phyloP scores from a whole-genome alignment of 2,888 invertebrate genomes.

The Drosophila melanosoma region DNA sequence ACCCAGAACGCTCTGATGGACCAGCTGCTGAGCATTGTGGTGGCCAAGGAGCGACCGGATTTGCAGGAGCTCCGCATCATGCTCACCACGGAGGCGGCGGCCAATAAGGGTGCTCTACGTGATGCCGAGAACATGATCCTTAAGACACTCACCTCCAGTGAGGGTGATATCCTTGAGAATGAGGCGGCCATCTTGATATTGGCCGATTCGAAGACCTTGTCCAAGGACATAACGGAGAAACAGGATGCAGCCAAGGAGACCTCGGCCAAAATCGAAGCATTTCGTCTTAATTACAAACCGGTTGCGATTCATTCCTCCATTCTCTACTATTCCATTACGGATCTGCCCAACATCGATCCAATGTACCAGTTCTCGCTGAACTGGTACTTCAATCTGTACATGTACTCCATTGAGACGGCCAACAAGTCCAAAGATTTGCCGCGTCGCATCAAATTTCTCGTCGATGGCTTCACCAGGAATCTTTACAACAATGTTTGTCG shows the following conservation, averaged over 20 bases:
- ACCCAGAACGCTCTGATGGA: slow-evolving; percentile 91
- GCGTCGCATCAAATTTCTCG: slow-evolving; percentile 91
- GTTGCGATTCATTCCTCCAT: slow-evolving; percentile 95
- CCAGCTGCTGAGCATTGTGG: slow-evolving; percentile 94
- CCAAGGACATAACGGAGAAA: slow-evolving; percentile 93
- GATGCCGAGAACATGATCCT: slow-evolving; percentile 96
- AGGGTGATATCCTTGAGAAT: slow-evolving; percentile 96
- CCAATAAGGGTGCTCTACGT: slow-evolving; percentile 92
- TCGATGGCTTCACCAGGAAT: slow-evolving; percentile 92
- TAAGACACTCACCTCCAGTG: slow-evolving; percentile 91
- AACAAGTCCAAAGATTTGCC: slow-evolving; percentile 88
- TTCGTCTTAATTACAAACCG: slow-evolving; percentile 92
- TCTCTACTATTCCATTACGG: slow-evolving; percentile 94
- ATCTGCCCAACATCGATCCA: slow-evolving; percentile 94
- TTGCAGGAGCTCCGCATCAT: slow-evolving; percentile 93
- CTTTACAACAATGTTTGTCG: slow-evolving; percentile 95
- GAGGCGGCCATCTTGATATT: slow-evolving; percentile 94
- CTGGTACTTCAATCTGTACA: slow-evolving; percentile 93
- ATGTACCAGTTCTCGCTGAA: slow-evolving; percentile 98
- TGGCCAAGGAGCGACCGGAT: slow-evolving; percentile 95
- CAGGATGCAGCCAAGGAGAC: slow-evolving; percentile 93
- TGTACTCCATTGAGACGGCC: slow-evolving; percentile 84
- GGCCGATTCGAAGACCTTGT: slow-evolving; percentile 93
- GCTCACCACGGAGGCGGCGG: slow-evolving; percentile 91
- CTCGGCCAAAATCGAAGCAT: slow-evolving; percentile 92